Conservation (phyloP, 2,113 vertebrate genomes). For the Lagopus muta region DNA sequence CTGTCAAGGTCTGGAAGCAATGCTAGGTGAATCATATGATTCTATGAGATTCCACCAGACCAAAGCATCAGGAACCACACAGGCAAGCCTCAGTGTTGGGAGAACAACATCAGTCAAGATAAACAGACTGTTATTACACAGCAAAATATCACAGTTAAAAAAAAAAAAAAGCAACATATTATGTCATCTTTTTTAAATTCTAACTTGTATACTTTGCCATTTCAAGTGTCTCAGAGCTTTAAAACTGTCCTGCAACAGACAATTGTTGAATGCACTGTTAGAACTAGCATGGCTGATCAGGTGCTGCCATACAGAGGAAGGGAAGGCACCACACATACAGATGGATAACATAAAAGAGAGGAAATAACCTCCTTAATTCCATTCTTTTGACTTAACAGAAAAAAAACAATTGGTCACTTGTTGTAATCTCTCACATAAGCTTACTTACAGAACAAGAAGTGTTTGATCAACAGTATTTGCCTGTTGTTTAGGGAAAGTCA, state of each 20-base stretch:
- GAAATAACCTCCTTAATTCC: background rate
- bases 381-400: background rate
- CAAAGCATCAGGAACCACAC: background rate
- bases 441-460: background rate
- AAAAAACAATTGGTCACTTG: background rate
- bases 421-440: background rate
- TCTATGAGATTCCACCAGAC: too few relatives aligned
- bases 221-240: background rate
- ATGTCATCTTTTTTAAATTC: background rate
- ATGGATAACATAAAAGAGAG: background rate
- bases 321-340: background rate
- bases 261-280: background rate
- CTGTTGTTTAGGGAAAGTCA: background rate
- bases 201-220: background rate
- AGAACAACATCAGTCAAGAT: background rate
- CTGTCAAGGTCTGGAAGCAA: background rate
- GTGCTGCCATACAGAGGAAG: background rate
- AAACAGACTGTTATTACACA: background rate
- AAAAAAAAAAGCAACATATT: background rate
- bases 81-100: too few relatives aligned
- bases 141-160: background rate
- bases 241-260: background rate
- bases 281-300: background rate
- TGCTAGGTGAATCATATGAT: background rate
- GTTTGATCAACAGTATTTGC: background rate